Evolutionary conservation across 2,797 vertebrate genomes (phyloP).

Genomic region (Carcharodon carcharias): DNA sequence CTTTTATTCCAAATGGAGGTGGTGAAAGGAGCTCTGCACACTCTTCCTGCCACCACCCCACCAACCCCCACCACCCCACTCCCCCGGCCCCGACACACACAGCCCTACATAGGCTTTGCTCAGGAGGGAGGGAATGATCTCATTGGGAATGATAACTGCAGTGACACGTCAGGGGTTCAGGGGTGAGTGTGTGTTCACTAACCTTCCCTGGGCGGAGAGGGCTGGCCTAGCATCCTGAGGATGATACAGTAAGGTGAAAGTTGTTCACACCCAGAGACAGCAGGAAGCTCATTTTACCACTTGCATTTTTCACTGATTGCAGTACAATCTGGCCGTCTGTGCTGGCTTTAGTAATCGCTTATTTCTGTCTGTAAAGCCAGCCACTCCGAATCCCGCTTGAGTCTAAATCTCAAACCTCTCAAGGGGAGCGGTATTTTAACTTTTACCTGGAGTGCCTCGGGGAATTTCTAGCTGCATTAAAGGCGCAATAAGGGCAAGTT

Average conservation of each 20-base stretch:
- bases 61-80: too few relatives aligned
- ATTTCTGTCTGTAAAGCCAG: neutral
- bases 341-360: neutral
- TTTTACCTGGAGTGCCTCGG: neutral
- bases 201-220: neutral
- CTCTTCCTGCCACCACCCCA: too few relatives aligned
- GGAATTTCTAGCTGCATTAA: too few relatives aligned
- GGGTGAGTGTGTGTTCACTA: neutral
- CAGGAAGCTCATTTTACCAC: neutral
- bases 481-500: neutral
- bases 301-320: neutral
- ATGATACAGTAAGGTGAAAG: neutral
- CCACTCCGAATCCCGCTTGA: neutral
- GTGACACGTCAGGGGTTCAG: too few relatives aligned
- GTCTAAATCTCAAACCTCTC: neutral
- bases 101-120: neutral
- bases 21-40: neutral
- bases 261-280: neutral
- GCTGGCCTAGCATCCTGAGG: neutral
- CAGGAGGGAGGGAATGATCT: neutral
- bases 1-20: neutral
- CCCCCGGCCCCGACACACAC: neutral
- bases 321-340: neutral
- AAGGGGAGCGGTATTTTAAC: neutral
- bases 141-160: neutral